Evolutionary conservation across 1,140 invertebrate species (phyloP).

Genomic region (Lutraria rhynchaena): DNA sequence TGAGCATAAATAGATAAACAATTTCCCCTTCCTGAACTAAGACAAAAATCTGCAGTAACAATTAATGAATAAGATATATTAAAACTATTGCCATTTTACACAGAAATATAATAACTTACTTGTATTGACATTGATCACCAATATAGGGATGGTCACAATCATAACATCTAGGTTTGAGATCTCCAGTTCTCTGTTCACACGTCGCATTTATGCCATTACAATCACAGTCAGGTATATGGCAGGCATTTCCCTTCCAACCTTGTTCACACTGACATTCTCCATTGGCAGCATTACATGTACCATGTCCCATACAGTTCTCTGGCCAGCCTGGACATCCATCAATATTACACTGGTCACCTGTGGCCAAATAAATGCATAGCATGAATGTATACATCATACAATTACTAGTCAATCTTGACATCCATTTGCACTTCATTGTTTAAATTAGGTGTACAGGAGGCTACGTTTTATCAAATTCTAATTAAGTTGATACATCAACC

Average conservation of each 20-base stretch:
- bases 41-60: too few relatives aligned
- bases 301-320: constrained; percentile 61
- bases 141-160: constrained; percentile 62
- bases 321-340: constrained; percentile 70
- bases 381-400: too few relatives aligned
- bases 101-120: constrained; percentile 23
- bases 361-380: too few relatives aligned
- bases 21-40: too few relatives aligned
- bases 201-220: constrained; percentile 59
- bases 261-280: constrained; percentile 60
- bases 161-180: constrained; percentile 57
- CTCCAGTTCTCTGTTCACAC: constrained; percentile 49
- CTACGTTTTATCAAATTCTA: too few relatives aligned
- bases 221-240: constrained; percentile 66
- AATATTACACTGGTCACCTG: constrained; percentile 65
- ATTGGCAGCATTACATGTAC: constrained; percentile 60
- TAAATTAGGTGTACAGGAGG: too few relatives aligned
- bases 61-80: too few relatives aligned
- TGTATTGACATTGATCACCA: constrained; percentile 64
- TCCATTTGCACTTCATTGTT: too few relatives aligned
- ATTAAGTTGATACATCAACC: too few relatives aligned
- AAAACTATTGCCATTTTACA: too few relatives aligned
- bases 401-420: too few relatives aligned
- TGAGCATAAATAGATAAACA: neutral
- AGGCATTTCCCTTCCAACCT: constrained; percentile 62